phyloP scores from a whole-genome alignment of 2,113 vertebrate species.

The Poeciliopsis turrubarensis region DNA sequence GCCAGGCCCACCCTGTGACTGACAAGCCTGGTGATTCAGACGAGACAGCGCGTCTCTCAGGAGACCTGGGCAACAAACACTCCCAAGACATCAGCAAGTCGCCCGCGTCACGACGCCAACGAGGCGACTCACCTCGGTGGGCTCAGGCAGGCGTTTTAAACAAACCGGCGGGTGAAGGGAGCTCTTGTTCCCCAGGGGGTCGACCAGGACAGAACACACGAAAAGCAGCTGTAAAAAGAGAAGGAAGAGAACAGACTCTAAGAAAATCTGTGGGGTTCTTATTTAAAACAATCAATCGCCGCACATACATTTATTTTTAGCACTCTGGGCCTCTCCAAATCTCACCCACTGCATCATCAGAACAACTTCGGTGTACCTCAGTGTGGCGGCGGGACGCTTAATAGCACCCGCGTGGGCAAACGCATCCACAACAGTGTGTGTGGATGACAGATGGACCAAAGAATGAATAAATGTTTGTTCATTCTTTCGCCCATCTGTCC shows the following conservation, averaged over 20 bases:
- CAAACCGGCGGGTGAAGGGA: constrained; percentile 15
- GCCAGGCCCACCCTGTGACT: constrained; percentile 33
- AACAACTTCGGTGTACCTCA: constrained; percentile 7
- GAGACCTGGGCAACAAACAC: constrained; percentile 40
- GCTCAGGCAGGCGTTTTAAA: constrained; percentile 6
- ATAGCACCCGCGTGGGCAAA: constrained; percentile 44
- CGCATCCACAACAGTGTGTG: constrained; percentile 12
- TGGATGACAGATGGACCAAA: constrained; percentile 64
- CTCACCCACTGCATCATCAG: constrained; percentile 2
- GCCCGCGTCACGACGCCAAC: constrained; percentile 36
- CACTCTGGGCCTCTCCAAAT: background rate
- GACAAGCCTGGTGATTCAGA: constrained; percentile 58
- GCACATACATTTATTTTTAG: no score
- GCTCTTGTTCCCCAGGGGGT: constrained; percentile 19
- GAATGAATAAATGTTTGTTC: constrained; percentile 62
- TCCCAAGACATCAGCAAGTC: constrained; percentile 22
- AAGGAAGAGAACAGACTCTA: background rate
- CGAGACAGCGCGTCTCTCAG: constrained; percentile 17
- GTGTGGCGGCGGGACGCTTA: constrained; percentile 33
- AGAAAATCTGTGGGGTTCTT: background rate
- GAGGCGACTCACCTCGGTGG: constrained; percentile 25
- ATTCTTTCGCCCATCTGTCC: constrained; percentile 59
- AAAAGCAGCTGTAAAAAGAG: background rate
- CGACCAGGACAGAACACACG: constrained; percentile 20
- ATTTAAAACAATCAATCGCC: background rate